phyloP scores from a whole-genome alignment of 2,797 vertebrate genomes.

The Eupleurogrammus muticus region DNA sequence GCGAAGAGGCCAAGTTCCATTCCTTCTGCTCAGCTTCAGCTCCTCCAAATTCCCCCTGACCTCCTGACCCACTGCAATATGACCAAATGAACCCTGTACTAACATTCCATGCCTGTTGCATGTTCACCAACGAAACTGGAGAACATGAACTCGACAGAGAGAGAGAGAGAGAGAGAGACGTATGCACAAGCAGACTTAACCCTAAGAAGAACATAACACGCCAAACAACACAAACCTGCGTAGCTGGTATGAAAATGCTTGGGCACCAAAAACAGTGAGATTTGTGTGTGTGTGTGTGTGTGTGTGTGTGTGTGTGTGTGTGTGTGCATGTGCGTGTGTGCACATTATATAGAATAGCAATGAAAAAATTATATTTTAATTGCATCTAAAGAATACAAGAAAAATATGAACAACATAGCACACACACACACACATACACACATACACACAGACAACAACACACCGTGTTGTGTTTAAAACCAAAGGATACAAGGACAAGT shows the following conservation, averaged over 20 bases:
- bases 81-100: constrained; percentile 64
- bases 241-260: neutral
- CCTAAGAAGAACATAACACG: neutral
- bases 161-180: constrained; percentile 3
- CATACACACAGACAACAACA: constrained; percentile 26
- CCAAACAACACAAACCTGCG: neutral
- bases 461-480: constrained; percentile 66
- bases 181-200: neutral
- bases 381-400: neutral
- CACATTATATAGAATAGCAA: neutral
- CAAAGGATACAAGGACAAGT: constrained; percentile 82
- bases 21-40: constrained; percentile 69
- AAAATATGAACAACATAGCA: neutral
- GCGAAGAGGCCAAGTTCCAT: constrained; percentile 76
- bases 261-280: neutral
- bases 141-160: constrained; percentile 56
- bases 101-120: constrained; percentile 62
- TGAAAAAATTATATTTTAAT: neutral
- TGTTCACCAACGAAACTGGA: constrained; percentile 44
- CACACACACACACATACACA: constrained; percentile 8
- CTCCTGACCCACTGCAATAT: constrained; percentile 73
- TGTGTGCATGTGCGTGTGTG: neutral
- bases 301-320: neutral
- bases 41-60: constrained; percentile 71
- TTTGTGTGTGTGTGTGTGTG: neutral